A percentile compares a stretch with the other conserved stretches of the same genome.
Conservation (phyloP, 2,797 vertebrate genomes). For the Neostethus bicornis region DNA sequence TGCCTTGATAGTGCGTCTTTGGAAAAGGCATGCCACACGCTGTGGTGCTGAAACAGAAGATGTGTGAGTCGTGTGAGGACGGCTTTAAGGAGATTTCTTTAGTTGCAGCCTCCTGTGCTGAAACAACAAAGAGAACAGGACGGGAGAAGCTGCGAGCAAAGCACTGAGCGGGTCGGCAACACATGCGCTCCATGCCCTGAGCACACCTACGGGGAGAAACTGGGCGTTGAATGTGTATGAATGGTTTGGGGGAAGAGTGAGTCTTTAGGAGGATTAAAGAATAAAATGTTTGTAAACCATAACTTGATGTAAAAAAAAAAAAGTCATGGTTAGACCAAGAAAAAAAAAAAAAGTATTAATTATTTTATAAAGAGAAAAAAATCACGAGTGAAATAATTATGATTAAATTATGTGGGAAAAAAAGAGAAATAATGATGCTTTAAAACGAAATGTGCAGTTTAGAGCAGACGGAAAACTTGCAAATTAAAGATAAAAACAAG, state of each 20-base stretch:
- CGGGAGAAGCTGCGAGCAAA: constrained; percentile 78
- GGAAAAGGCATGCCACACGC: constrained; percentile 63
- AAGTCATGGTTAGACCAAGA: constrained; percentile 4
- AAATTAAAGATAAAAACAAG: constrained; percentile 35
- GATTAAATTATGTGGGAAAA: constrained; percentile 9
- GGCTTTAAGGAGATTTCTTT: constrained; percentile 42
- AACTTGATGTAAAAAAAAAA: constrained; percentile 3
- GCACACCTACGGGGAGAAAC: constrained; percentile 87
- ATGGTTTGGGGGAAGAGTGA: background rate
- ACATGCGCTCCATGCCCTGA: constrained; percentile 98
- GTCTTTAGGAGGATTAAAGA: constrained; percentile 59
- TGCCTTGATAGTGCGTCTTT: constrained; percentile 48
- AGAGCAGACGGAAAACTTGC: constrained; percentile 24
- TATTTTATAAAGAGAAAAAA: constrained; percentile 3
- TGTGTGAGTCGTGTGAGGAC: constrained; percentile 32
- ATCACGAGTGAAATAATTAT: constrained; percentile 29
- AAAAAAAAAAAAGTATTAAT: background rate
- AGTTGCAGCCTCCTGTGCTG: constrained; percentile 68
- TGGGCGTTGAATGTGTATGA: constrained; percentile 42
- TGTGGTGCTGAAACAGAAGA: constrained; percentile 66
- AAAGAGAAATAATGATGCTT: constrained; percentile 11
- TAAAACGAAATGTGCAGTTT: constrained; percentile 19
- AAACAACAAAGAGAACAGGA: constrained; percentile 59
- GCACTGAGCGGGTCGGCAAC: constrained; percentile 80
- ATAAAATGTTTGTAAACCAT: constrained; percentile 12